These are phyloP conservation scores for Scaptomyza montana DNA, from an alignment of 1,140 invertebrate species.

Conservation along the genomic window DNA sequence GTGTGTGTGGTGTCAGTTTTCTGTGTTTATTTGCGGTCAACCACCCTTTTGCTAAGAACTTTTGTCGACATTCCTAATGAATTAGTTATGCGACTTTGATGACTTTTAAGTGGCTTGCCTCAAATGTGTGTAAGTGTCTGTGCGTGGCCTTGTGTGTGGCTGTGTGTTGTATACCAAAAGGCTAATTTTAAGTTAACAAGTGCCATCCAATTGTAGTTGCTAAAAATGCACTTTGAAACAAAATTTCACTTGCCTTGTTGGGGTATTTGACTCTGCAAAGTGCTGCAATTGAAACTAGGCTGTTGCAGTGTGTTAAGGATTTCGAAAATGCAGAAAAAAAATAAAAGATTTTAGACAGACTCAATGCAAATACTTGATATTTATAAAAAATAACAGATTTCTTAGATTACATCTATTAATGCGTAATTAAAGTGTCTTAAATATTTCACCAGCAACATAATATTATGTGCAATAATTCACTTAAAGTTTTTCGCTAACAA, in stretches of 20 bases:
- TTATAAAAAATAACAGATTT: too few species aligned
- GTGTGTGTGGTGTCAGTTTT: not conserved
- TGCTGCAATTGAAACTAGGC: too few species aligned
- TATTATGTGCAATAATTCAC: too few species aligned
- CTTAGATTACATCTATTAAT: too few species aligned
- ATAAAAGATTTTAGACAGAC: too few species aligned
- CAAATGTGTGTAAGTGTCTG: not conserved
- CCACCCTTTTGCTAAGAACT: slow-evolving; percentile 9
- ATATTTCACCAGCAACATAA: too few species aligned
- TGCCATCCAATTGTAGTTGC: slow-evolving; percentile 9
- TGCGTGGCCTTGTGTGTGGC: not conserved
- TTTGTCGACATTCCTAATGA: slow-evolving; percentile 38
- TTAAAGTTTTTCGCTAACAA: too few species aligned
- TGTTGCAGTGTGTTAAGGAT: too few species aligned
- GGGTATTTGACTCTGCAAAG: not conserved
- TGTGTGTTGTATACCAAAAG: not conserved
- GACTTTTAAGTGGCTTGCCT: slow-evolving; percentile 39
- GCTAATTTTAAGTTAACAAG: slow-evolving; percentile 26
- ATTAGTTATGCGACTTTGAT: slow-evolving; percentile 59
- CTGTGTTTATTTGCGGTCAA: slow-evolving; percentile 16
- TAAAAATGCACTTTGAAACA: slow-evolving; percentile 5
- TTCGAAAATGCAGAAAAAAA: too few species aligned
- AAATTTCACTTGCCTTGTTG: not conserved
- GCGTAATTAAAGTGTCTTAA: too few species aligned
- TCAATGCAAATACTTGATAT: too few species aligned